Evolutionary conservation across 2,888 invertebrate species (phyloP).

Genomic region (Cephonodes hylas): DNA sequence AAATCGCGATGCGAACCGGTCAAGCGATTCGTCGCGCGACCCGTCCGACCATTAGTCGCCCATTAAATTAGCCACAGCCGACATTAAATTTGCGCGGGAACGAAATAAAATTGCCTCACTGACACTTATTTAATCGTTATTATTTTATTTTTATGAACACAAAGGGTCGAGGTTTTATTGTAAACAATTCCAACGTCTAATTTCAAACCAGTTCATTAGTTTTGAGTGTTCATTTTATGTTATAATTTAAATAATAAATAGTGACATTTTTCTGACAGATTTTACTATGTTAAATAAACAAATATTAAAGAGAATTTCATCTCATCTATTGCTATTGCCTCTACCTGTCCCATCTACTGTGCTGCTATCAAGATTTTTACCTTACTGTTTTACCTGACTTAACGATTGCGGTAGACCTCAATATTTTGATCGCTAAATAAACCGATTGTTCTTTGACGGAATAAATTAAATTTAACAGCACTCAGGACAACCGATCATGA

Average conservation of each 20-base stretch:
- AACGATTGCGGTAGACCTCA: too few relatives aligned
- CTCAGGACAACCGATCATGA: too few relatives aligned
- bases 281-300: too few relatives aligned
- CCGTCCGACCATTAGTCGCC: conserved; percentile 54
- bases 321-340: too few relatives aligned
- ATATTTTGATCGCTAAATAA: too few relatives aligned
- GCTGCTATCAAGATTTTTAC: too few relatives aligned
- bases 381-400: too few relatives aligned
- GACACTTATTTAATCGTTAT: conserved; percentile 40
- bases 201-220: not conserved
- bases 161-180: conserved; percentile 4
- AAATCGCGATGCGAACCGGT: conserved; percentile 30
- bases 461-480: too few relatives aligned
- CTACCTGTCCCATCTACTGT: too few relatives aligned
- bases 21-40: conserved; percentile 53
- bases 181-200: not conserved
- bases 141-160: conserved; percentile 25
- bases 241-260: not conserved
- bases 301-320: too few relatives aligned
- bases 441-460: too few relatives aligned
- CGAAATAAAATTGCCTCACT: conserved; percentile 53
- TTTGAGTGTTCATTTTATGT: not conserved
- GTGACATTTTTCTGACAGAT: not conserved
- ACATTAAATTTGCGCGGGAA: conserved; percentile 54
- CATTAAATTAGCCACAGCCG: conserved; percentile 60